Evolutionary conservation across 2,113 vertebrate species (phyloP).

Genomic region (Clarias macrocephalus): DNA sequence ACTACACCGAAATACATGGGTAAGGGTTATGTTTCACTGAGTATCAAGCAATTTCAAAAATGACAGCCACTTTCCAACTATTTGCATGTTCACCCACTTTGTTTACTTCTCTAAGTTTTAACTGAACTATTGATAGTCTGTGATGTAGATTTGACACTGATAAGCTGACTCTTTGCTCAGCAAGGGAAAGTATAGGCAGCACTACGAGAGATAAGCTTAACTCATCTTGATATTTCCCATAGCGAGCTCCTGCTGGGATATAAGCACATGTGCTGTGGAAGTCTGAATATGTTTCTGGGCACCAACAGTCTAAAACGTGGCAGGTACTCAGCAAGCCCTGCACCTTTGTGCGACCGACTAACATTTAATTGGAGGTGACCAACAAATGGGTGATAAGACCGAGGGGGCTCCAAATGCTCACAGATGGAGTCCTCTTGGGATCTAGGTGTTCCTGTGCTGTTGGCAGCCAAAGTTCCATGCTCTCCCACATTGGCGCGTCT

Average conservation of each 20-base stretch:
- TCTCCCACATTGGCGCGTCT: slow-evolving; percentile 40
- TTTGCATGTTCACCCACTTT: slow-evolving; percentile 47
- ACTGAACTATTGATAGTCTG: slow-evolving; percentile 59
- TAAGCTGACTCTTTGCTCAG: slow-evolving; percentile 59
- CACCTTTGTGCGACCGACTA: slow-evolving; percentile 43
- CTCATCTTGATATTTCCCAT: slow-evolving; percentile 70
- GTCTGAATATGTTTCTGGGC: slow-evolving; percentile 68
- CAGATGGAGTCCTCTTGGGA: slow-evolving; percentile 47
- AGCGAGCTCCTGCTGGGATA: slow-evolving; percentile 65
- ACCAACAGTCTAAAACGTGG: slow-evolving; percentile 56
- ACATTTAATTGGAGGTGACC: slow-evolving; percentile 45
- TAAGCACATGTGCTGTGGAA: slow-evolving; percentile 61
- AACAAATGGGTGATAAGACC: slow-evolving; percentile 34
- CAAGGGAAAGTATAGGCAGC: slow-evolving; percentile 55
- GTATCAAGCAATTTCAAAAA: slow-evolving; percentile 57
- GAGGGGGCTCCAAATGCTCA: slow-evolving; percentile 27
- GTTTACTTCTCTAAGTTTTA: slow-evolving; percentile 61
- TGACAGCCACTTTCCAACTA: slow-evolving; percentile 46
- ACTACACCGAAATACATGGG: slow-evolving; percentile 46
- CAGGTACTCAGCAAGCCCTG: slow-evolving; percentile 59
- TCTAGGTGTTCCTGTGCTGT: slow-evolving; percentile 44
- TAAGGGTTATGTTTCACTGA: slow-evolving; percentile 50
- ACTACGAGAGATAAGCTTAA: slow-evolving; percentile 63
- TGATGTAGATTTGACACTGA: slow-evolving; percentile 67
- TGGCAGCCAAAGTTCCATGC: slow-evolving; percentile 39